Conservation (phyloP, 2,888 invertebrate genomes). For the Antheraea assamensis region DNA sequence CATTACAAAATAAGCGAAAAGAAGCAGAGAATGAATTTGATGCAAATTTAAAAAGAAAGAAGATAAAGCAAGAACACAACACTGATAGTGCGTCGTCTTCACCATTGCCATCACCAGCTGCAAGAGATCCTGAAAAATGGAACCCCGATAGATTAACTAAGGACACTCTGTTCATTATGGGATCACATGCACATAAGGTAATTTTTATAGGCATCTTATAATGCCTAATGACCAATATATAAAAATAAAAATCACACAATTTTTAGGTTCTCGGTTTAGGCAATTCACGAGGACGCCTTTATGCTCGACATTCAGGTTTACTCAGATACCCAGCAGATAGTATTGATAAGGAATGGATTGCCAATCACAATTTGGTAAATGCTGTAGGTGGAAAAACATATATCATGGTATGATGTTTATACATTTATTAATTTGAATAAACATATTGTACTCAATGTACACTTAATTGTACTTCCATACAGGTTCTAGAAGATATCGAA, state of each 20-base stretch:
- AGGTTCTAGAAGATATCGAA: slow-evolving; percentile 88
- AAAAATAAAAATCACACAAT: background rate
- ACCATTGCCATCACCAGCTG: slow-evolving; percentile 69
- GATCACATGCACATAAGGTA: slow-evolving; percentile 87
- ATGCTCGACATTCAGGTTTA: slow-evolving; percentile 89
- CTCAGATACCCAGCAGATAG: slow-evolving; percentile 90
- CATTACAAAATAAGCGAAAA: slow-evolving; percentile 83
- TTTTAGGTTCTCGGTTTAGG: slow-evolving; percentile 86
- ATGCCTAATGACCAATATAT: background rate
- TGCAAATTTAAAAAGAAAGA: slow-evolving; percentile 66
- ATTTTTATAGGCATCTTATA: slow-evolving; percentile 17
- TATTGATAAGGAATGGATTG: slow-evolving; percentile 91
- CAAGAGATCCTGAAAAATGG: slow-evolving; percentile 86
- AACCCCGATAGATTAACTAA: slow-evolving; percentile 87
- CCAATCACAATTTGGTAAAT: slow-evolving; percentile 88
- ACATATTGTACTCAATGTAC: background rate
- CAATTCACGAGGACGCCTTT: slow-evolving; percentile 88
- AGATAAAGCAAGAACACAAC: slow-evolving; percentile 67
- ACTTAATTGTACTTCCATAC: background rate
- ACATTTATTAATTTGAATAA: background rate
- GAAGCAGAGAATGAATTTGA: slow-evolving; percentile 86
- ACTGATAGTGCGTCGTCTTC: slow-evolving; percentile 64
- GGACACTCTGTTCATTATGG: slow-evolving; percentile 91
- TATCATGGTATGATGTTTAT: slow-evolving; percentile 79
- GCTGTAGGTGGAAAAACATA: slow-evolving; percentile 91